A percentile compares a stretch with the other conserved stretches of the same genome.
Evolutionary conservation across 2,113 vertebrate species (phyloP).

Genomic region (Anas platyrhynchos): DNA sequence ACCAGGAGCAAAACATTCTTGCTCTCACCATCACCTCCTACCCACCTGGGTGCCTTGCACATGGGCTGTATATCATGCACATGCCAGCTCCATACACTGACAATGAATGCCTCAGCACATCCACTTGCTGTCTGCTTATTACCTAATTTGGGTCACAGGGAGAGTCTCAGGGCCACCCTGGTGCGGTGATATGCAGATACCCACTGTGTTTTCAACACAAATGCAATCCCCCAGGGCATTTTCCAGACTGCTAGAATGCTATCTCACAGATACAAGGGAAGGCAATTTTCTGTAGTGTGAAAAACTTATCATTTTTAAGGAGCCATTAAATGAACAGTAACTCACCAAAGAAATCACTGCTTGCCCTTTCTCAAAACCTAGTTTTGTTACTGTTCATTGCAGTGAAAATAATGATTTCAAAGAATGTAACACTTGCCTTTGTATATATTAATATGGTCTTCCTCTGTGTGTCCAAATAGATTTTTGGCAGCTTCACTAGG

Average conservation of each 20-base stretch:
- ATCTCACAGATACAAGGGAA: background rate
- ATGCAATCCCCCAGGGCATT: background rate
- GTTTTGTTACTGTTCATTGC: background rate
- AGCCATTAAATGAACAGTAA: background rate
- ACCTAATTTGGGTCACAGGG: background rate
- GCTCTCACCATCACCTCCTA: background rate
- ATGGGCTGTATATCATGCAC: background rate
- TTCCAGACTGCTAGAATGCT: background rate
- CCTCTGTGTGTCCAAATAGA: constrained; percentile 5
- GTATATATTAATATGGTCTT: background rate
- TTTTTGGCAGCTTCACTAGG: background rate
- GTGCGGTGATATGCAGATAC: background rate
- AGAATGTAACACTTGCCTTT: background rate
- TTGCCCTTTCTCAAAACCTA: background rate
- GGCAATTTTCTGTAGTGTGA: background rate
- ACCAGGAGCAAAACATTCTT: background rate
- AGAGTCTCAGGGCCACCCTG: background rate
- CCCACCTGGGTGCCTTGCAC: background rate
- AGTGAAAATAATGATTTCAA: constrained; percentile 2
- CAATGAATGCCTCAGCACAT: background rate
- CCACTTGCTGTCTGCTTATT: background rate
- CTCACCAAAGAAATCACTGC: background rate
- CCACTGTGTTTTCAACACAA: background rate
- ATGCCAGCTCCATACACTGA: rapidly evolving
- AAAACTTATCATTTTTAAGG: background rate